Evolutionary conservation across 1,140 invertebrate genomes (phyloP), one percentile per base, ranked within the genome.

Genomic region (Drosophila kohkoa): DNA sequence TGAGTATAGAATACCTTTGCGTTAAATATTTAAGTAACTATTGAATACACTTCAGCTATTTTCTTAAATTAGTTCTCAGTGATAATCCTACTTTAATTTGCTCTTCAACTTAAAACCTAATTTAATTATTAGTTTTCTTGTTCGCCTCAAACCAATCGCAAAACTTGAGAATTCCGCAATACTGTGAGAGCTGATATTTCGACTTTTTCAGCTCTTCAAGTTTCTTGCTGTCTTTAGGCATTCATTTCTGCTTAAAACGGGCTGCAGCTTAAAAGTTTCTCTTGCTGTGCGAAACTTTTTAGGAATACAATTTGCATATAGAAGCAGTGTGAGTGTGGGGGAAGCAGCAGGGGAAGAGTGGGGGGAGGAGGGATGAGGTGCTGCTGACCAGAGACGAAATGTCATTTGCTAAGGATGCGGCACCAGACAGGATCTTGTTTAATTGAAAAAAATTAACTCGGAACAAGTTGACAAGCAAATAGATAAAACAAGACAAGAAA

Each of bases 361-460:
- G 7, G 8, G 8, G 32, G 25, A 5, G 15, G 11, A 16, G 13
- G 35, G 45, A 43, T 2, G n/a, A 10, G 4, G 16, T 5, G 49
- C 28, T 25, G 16, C 43, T 66, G 62, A 57, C 41, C 52, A 60
- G 54, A 75, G 71, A 49, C 48, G 41, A 77, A 77, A 70, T 73
- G 62, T 25, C 81, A 45, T 74, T 69, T 63, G 45, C 7, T 43
- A 30, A 25, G 38, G 35, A 49, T 16, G 62, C 58, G 49, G 41
- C 16, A 60, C 32, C 63, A 58, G 67, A 79, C 67, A 64, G 64
- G 59, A 81, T 80, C 58, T 75, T 49, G 70, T 68, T 72, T 89
- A 88, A 89, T 88, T 88, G 85, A 88, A 88, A 88, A 69, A 83
- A 89, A 83, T 88, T 81, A 83, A 77, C 70, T 57, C n/a, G 25